Evolutionary conservation across 1,140 invertebrate species (phyloP).

Genomic region (Tenebrio molitor): DNA sequence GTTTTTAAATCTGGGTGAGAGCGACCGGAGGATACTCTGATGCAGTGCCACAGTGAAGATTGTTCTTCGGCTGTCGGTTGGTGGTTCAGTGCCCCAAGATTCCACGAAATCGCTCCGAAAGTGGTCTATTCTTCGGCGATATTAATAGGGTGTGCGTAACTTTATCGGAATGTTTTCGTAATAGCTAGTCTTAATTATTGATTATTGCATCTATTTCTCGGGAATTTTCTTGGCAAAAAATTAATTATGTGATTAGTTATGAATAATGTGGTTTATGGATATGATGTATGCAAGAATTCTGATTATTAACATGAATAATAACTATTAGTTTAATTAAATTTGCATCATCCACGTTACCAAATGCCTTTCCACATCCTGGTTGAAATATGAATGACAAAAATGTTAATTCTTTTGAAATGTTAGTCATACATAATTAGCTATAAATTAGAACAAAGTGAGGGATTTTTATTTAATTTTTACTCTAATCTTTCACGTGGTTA

Average conservation of each 20-base stretch:
- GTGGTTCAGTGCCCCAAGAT: slow-evolving; percentile 10
- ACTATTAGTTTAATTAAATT: neutral
- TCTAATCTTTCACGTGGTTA: too few species aligned
- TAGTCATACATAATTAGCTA: too few species aligned
- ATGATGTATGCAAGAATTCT: neutral
- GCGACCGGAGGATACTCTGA: neutral
- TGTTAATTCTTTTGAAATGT: too few species aligned
- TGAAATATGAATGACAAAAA: too few species aligned
- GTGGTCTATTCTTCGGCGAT: neutral
- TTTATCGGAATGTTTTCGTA: slow-evolving; percentile 21
- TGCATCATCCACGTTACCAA: neutral
- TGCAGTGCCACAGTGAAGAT: neutral
- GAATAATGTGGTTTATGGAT: neutral
- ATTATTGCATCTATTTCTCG: neutral
- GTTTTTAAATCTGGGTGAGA: too few species aligned
- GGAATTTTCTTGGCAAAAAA: slow-evolving; percentile 18
- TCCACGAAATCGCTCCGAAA: neutral
- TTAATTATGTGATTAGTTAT: neutral
- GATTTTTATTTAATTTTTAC: too few species aligned
- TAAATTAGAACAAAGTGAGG: too few species aligned
- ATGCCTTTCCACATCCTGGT: too few species aligned
- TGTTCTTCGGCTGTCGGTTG: too few species aligned
- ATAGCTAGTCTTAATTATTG: slow-evolving; percentile 12
- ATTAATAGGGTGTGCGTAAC: slow-evolving; percentile 2
- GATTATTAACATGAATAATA: neutral